Evolutionary conservation across 2,113 vertebrate species (phyloP).

Genomic region (Prietella phreatophila): DNA sequence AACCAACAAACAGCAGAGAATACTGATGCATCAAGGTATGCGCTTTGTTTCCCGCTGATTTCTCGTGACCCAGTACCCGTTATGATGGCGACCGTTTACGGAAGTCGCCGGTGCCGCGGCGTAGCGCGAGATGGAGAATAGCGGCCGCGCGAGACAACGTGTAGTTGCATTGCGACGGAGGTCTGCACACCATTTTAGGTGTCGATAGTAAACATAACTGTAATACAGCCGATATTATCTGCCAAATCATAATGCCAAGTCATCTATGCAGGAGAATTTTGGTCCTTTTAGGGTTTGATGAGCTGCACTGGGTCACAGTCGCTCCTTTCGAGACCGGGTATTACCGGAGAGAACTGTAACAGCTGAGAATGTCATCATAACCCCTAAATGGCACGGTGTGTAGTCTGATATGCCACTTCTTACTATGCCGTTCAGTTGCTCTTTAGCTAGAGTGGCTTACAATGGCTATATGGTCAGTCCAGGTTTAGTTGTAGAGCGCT

Average conservation of each 20-base stretch:
- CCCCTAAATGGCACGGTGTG: neutral
- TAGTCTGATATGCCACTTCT: neutral
- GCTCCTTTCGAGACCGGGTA: neutral
- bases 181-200: neutral
- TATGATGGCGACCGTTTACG: neutral
- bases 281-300: neutral
- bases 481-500: neutral
- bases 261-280: neutral
- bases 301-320: neutral
- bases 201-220: neutral
- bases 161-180: too few species aligned
- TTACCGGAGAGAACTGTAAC: neutral
- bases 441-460: neutral
- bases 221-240: neutral
- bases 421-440: neutral
- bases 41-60: neutral
- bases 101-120: neutral
- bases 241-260: neutral
- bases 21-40: neutral
- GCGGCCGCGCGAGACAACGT: neutral
- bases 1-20: neutral
- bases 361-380: conserved; percentile 11
- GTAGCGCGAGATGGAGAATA: conserved; percentile 2
- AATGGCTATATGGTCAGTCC: neutral
- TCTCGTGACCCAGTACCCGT: neutral